Conservation (phyloP, 2,113 vertebrate species). For the Numenius arquata region DNA sequence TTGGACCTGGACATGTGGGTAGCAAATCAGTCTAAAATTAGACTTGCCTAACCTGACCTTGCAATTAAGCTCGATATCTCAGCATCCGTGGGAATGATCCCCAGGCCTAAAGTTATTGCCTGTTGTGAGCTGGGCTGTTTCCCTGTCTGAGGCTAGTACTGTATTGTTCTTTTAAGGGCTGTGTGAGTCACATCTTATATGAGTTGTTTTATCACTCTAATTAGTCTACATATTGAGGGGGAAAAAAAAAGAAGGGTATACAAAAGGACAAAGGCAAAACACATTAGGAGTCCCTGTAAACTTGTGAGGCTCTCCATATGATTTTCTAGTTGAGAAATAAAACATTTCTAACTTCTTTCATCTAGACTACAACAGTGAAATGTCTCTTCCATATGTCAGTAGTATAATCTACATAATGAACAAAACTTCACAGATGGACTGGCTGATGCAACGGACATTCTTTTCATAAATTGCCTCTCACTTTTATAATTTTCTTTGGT, state of each 20-base stretch:
- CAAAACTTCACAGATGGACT: background rate
- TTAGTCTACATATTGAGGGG: background rate
- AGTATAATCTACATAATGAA: conserved; percentile 6
- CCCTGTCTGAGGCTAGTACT: background rate
- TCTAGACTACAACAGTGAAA: background rate
- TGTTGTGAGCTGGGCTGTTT: conserved; percentile 14
- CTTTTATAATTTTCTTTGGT: background rate
- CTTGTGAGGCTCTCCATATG: background rate
- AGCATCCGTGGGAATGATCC: conserved; percentile 30
- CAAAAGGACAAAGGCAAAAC: background rate
- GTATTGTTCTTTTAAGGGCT: conserved; percentile 16
- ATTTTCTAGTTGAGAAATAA: background rate
- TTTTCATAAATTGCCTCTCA: conserved; percentile 12
- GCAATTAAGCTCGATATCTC: conserved; percentile 19
- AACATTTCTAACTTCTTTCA: background rate
- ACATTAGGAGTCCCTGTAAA: background rate
- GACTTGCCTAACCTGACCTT: conserved; percentile 24
- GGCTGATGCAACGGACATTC: background rate
- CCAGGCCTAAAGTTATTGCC: conserved; percentile 1
- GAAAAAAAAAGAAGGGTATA: fast-evolving
- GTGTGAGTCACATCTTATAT: background rate
- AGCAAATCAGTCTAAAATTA: conserved; percentile 25
- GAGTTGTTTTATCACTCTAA: conserved; percentile 32
- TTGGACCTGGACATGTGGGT: background rate
- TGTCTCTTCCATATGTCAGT: background rate